These are phyloP conservation scores for Triplophysa tibetana DNA, from an alignment of 2,113 vertebrate genomes.

Conservation along the genomic window DNA sequence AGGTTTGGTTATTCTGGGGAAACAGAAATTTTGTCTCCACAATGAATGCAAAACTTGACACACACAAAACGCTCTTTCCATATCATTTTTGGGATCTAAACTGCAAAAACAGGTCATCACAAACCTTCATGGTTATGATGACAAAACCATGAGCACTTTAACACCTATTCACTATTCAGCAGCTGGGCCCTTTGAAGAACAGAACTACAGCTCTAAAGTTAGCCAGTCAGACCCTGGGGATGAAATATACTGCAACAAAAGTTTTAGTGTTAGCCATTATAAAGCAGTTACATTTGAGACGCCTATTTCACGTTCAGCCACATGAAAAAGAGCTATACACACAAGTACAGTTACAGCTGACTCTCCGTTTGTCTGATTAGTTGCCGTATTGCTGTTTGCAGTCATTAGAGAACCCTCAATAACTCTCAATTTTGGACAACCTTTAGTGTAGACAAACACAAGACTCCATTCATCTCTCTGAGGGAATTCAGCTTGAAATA, in stretches of 20 bases:
- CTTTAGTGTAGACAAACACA: constrained; percentile 35
- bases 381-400: constrained; percentile 19
- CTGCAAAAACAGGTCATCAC: not conserved
- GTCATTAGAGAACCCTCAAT: not conserved
- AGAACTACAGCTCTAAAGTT: not conserved
- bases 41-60: not conserved
- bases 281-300: too few relatives aligned
- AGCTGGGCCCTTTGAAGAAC: not conserved
- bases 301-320: not conserved
- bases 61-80: not conserved
- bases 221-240: not conserved
- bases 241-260: not conserved
- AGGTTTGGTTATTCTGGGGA: not conserved
- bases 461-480: constrained; percentile 52
- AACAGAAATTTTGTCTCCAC: not conserved
- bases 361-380: not conserved
- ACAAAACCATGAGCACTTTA: not conserved
- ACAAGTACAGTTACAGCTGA: constrained; percentile 6
- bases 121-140: not conserved
- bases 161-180: not conserved
- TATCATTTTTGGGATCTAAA: not conserved
- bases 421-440: constrained; percentile 13
- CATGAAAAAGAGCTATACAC: not conserved
- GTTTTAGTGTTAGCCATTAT: constrained; percentile 5
- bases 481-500: constrained; percentile 33